These are phyloP conservation scores for Temnothorax unifasciatus DNA, from an alignment of 2,888 invertebrate species.

Conservation along the genomic window DNA sequence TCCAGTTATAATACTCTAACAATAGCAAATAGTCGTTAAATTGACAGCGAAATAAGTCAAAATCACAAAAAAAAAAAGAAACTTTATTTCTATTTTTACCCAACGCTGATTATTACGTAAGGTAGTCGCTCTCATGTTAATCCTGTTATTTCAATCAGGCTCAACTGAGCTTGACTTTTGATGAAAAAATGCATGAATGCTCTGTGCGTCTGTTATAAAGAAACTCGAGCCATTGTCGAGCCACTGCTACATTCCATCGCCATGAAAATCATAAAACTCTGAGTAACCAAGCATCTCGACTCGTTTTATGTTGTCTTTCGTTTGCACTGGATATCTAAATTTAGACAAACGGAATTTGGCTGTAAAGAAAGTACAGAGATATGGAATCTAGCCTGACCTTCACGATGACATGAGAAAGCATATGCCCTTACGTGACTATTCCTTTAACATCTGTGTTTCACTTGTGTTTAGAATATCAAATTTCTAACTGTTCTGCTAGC, in stretches of 20 bases:
- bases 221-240: conserved; percentile 77
- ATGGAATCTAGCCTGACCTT: conserved; percentile 1
- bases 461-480: conserved; percentile 14
- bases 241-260: conserved; percentile 72
- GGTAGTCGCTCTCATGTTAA: neutral
- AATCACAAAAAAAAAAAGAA: neutral
- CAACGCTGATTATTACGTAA: neutral
- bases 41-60: neutral
- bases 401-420: neutral
- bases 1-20: neutral
- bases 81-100: neutral
- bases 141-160: neutral
- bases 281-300: neutral
- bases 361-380: conserved; percentile 20
- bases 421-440: conserved; percentile 6
- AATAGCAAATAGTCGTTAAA: neutral
- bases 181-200: conserved; percentile 61
- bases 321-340: neutral
- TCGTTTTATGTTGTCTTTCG: neutral
- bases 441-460: conserved; percentile 12
- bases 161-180: conserved; percentile 49
- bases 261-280: conserved; percentile 64
- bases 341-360: conserved; percentile 5
- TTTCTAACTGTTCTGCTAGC: neutral
- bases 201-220: conserved; percentile 45